Conservation (phyloP, 2,888 invertebrate genomes). For the Andrena hattorfiana region DNA sequence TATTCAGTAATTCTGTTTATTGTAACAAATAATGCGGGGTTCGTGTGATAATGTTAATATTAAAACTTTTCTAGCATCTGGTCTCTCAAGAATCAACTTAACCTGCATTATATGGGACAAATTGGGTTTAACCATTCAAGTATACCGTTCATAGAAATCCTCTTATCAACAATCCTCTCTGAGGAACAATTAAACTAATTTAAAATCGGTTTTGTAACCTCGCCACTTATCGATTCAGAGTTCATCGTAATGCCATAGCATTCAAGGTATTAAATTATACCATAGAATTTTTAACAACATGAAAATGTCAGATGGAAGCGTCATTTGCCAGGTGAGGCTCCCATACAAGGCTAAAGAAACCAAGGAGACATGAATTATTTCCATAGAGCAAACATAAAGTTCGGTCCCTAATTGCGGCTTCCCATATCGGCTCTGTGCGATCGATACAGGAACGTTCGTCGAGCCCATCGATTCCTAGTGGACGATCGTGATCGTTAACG, state of each 20-base stretch:
- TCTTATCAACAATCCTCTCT: not conserved
- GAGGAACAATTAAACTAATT: constrained; percentile 18
- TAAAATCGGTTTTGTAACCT: not conserved
- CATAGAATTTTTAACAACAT: constrained; percentile 16
- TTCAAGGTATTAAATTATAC: constrained; percentile 9
- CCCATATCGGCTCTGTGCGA: constrained; percentile 47
- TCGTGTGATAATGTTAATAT: too few species aligned
- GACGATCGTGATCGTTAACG: constrained; percentile 73
- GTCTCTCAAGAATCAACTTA: too few species aligned
- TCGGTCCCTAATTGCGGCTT: constrained; percentile 53
- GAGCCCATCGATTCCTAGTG: constrained; percentile 46
- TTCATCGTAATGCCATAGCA: not conserved
- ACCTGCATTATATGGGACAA: too few species aligned
- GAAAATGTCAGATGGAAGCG: not conserved
- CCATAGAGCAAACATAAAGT: constrained; percentile 42
- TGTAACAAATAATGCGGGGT: too few species aligned
- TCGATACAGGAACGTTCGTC: constrained; percentile 40
- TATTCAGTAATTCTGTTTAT: too few species aligned
- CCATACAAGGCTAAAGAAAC: constrained; percentile 6
- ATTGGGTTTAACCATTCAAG: not conserved
- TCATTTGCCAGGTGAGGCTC: not conserved
- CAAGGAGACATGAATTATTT: constrained; percentile 36
- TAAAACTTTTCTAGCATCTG: too few species aligned
- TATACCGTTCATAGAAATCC: not conserved
- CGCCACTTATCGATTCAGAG: not conserved